Evolutionary conservation across 1,140 invertebrate species (phyloP), one percentile per base, ranked within the genome.

Genomic region (Tachypleus tridentatus): DNA sequence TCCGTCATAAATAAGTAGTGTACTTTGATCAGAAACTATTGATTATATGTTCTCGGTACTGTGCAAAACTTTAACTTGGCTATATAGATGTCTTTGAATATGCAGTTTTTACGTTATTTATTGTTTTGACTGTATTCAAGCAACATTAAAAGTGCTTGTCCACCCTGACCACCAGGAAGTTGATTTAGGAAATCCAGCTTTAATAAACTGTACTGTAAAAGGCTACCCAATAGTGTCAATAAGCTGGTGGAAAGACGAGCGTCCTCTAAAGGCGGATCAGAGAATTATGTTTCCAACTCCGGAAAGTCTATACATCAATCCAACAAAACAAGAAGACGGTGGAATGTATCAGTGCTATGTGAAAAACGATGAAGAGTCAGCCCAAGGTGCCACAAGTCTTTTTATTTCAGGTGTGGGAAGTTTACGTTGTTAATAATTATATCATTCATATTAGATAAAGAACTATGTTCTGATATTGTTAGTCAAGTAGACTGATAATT

Each of bases 121-220:
- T 29, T 29, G 29, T 29, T 29, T 29, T 29, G 29, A 29, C 29
- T 29, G 29, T 29, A 29, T 29, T 29, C 3, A 57, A 69, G 68
- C 68, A 9, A 60, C 68, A 4, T 52, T 69, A 4, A 9, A 29
- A 3, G 68, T 67, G 5, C 62, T 70, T 51, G 49, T 71, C 1
- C 57, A 62, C 7, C 70, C 70, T 10, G 57, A 65, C 4, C 63
- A 69, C 10, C 66, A 68, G 57, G 64, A 63, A 9, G 85, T 91
- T n/a, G 91, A 94, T 79, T 89, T 88, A 49, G 89, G 88, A 47
- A 84, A 86, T 65, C 84, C 84, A 51, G 89, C 88, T 7, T 79
- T 82, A 62, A 86, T 93, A 77, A 91, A 91, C 79, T 94, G 91
- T 76, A 84, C 87, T 0, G 85, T 90, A 69, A 82, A 84, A 63